Evolutionary conservation across 2,797 vertebrate genomes (phyloP), one percentile per base, ranked within the genome.

Genomic region (Pseudochromis fuscus): DNA sequence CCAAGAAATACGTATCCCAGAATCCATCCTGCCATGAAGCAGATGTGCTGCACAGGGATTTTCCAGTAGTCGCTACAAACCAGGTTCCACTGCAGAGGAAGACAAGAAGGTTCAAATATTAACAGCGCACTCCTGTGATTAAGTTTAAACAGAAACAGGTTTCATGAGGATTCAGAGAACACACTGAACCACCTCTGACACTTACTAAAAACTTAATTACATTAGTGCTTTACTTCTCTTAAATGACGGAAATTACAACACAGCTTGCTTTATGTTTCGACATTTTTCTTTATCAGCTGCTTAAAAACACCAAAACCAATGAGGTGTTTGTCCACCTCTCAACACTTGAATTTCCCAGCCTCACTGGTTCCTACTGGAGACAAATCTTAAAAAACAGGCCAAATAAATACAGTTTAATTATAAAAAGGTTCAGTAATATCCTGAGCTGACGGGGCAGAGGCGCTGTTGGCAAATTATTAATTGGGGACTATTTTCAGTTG

Each of bases 21-120:
- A 4, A 93, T 85, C 95, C 96, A 96, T 58, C 97, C 96, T 25
- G 91, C 89, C 91, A 96, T 92, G 87, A 96, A 94, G 55, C 95
- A 94, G 75, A 94, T 92, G 46, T 95, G 95, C 57, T 96, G 95
- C 62, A 96, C 71, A 0, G 96, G 95, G 82, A 96, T 93, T 89
- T 95, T 96, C 97, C 96, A 96, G 83, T 90, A 89, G 0, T 95
- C 77, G 0, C 75, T 44, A 65, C 97, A 97, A 58, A 96, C 94
- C 27, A 97, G 86, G 82, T 95, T 89, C 97, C 96, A 96, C 97
- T 97, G 90, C 65, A 70, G 35, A 72, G 37, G 46, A 61, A 40
- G 25, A 81, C 60, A 75, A 37, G 57, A 13, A 62, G 1, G 11
- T 5, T 15, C 31, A 27, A 1, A 42, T 27, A 35, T 40, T 9